These are phyloP conservation scores for Zygothrica quintamaculata DNA, from an alignment of 2,888 invertebrate species.

Conservation along the genomic window DNA sequence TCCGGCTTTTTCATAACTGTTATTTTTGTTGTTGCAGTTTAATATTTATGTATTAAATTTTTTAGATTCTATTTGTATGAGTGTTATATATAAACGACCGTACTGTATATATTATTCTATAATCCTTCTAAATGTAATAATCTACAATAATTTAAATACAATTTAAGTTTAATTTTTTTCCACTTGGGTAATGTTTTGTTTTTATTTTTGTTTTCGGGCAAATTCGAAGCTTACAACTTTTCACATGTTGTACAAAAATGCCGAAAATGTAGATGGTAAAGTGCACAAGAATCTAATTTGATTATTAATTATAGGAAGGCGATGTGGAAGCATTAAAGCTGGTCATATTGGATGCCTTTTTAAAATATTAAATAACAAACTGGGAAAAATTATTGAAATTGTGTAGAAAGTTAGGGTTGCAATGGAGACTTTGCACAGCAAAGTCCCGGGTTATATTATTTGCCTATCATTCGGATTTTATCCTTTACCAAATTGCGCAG, in stretches of 20 bases:
- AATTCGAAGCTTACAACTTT: conserved; percentile 53
- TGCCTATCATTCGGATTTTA: conserved; percentile 84
- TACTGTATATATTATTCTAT: too few species aligned
- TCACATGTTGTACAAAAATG: conserved; percentile 60
- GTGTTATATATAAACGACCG: too few species aligned
- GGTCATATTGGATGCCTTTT: conserved; percentile 32
- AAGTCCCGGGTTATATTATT: conserved; percentile 64
- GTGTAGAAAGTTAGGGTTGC: conserved; percentile 14
- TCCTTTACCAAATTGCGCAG: conserved; percentile 83
- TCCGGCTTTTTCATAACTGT: too few species aligned
- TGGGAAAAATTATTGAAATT: conserved; percentile 43
- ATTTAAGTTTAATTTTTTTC: conserved; percentile 55
- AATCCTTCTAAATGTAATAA: too few species aligned
- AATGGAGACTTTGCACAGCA: conserved; percentile 66
- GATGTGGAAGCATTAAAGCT: conserved; percentile 6
- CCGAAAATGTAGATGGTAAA: conserved; percentile 35
- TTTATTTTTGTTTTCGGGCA: conserved; percentile 9
- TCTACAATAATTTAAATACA: conserved; percentile 13
- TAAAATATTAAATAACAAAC: conserved; percentile 79
- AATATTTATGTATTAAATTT: too few species aligned
- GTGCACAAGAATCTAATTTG: conserved; percentile 47
- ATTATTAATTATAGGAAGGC: conserved; percentile 28
- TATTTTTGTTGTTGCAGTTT: too few species aligned
- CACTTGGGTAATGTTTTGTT: conserved; percentile 26
- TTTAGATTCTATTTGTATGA: too few species aligned